Conservation (phyloP, 2,888 invertebrate genomes). For the Bombylius discolor region DNA sequence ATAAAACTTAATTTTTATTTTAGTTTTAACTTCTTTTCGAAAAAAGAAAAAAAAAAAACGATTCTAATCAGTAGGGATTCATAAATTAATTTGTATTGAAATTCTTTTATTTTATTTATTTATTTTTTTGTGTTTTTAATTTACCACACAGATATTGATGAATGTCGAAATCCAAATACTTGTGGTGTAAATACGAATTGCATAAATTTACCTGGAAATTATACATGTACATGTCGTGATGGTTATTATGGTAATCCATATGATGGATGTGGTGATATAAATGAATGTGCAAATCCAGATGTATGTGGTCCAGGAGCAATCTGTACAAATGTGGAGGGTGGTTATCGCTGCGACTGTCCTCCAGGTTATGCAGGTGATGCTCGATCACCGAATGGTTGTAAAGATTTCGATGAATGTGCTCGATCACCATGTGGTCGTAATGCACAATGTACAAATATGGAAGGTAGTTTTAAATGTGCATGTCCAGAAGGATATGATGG, state of each 20-base stretch:
- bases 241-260: constrained; percentile 77
- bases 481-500: constrained; percentile 76
- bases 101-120: no score
- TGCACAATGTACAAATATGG: constrained; percentile 65
- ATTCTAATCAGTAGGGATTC: no score
- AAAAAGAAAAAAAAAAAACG: no score
- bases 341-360: constrained; percentile 73
- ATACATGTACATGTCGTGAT: constrained; percentile 68
- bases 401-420: constrained; percentile 62
- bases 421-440: constrained; percentile 64
- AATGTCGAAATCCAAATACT: constrained; percentile 67
- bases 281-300: constrained; percentile 62
- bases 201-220: constrained; percentile 74
- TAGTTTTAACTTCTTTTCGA: no score
- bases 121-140: no score
- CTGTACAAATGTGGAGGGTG: constrained; percentile 68
- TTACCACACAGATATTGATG: constrained; percentile 59
- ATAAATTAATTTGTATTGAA: no score
- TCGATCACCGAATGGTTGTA: constrained; percentile 50
- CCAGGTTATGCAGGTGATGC: constrained; percentile 72
- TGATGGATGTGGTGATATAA: constrained; percentile 64
- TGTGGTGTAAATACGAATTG: constrained; percentile 74
- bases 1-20: no score
- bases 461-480: constrained; percentile 64
- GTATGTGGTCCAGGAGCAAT: constrained; percentile 68